A percentile compares a stretch with the other conserved stretches of the same genome.
phyloP scores from a whole-genome alignment of 2,888 invertebrate species.

The Hofmannophila pseudospretella region DNA sequence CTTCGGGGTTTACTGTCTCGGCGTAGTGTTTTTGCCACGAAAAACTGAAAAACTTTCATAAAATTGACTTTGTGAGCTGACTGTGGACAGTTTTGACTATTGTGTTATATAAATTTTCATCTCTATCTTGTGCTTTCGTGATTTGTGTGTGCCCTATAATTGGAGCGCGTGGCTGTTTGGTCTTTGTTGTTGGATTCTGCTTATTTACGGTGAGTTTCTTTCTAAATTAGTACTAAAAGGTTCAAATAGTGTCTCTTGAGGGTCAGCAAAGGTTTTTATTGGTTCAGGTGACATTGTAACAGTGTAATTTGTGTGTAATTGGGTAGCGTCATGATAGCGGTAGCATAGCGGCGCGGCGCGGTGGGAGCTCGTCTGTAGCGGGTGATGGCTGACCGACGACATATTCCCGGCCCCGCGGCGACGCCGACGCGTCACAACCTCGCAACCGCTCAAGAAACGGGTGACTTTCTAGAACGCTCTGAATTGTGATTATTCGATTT shows the following conservation, averaged over 20 bases:
- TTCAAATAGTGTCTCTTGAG: conserved; percentile 20
- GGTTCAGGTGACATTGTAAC: conserved; percentile 12
- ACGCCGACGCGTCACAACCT: conserved; percentile 63
- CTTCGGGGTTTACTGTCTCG: conserved; percentile 66
- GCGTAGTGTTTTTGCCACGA: conserved; percentile 65
- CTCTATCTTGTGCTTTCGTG: conserved; percentile 69
- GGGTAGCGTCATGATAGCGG: conserved; percentile 61
- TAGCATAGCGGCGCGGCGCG: conserved; percentile 43
- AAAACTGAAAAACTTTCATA: conserved; percentile 61
- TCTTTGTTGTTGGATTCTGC: conserved; percentile 76
- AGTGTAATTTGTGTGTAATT: conserved; percentile 32
- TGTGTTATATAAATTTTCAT: conserved; percentile 52
- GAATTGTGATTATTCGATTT: conserved; percentile 6
- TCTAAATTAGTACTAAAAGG: conserved; percentile 29
- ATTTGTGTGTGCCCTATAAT: conserved; percentile 72
- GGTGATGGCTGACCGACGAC: conserved; percentile 54
- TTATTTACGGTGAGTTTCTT: conserved; percentile 67
- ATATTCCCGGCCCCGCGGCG: conserved; percentile 51
- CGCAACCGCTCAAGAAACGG: conserved; percentile 47
- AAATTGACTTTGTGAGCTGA: conserved; percentile 48
- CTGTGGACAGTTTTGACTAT: conserved; percentile 51
- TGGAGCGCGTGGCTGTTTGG: conserved; percentile 77
- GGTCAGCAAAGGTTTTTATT: conserved; percentile 20
- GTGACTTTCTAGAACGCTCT: conserved; percentile 53
- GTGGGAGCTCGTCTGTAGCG: conserved; percentile 34